phyloP scores from a whole-genome alignment of 2,888 invertebrate species.

The Limenitis camilla region DNA sequence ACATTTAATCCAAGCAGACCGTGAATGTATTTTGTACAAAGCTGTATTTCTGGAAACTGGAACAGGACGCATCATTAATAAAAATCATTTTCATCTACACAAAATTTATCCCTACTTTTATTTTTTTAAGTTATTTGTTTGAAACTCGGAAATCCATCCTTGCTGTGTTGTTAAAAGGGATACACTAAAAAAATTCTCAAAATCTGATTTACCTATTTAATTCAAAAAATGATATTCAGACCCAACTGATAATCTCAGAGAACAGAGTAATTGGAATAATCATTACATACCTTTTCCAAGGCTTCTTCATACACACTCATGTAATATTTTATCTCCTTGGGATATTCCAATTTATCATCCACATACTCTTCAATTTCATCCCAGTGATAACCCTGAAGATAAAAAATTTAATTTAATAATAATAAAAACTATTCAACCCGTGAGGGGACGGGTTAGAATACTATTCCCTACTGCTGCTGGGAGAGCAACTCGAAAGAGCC shows the following conservation, averaged over 20 bases:
- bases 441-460: too few species aligned
- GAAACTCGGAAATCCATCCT: too few species aligned
- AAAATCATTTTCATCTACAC: not conserved
- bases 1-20: slow-evolving; percentile 40
- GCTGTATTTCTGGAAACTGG: slow-evolving; percentile 56
- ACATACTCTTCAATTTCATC: slow-evolving; percentile 52
- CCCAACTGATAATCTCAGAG: too few species aligned
- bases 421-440: too few species aligned
- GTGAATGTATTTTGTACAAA: slow-evolving; percentile 61
- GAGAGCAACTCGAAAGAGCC: too few species aligned
- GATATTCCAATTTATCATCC: slow-evolving; percentile 38
- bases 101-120: too few species aligned
- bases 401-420: not conserved
- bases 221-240: too few species aligned
- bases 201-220: too few species aligned
- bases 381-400: slow-evolving; percentile 57
- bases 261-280: not conserved
- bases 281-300: slow-evolving; percentile 39
- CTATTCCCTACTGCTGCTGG: too few species aligned
- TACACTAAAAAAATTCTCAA: too few species aligned
- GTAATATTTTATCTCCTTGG: slow-evolving; percentile 47
- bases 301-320: slow-evolving; percentile 60
- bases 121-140: too few species aligned
- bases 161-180: too few species aligned
- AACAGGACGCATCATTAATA: not conserved